Base-by-base conservation (phyloP, 2,797 vertebrate genomes). In the Platalea minor region DNA sequence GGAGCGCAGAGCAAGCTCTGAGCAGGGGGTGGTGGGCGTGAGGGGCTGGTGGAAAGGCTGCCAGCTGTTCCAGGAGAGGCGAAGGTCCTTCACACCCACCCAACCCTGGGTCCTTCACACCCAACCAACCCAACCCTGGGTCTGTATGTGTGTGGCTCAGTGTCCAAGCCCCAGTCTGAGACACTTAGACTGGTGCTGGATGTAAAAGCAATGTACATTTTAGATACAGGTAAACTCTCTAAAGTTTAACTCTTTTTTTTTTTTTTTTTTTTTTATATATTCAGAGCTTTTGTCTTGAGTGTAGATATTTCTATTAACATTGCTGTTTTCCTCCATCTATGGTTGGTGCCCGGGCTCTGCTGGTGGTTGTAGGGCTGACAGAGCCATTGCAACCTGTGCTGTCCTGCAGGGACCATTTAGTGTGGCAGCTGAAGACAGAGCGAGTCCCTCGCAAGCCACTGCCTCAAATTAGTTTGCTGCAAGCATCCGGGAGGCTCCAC, bases 271-370 rank as follows among this genome's bases (percentile, higher is more conserved):
- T 39, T 37, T 37, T 37, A 37, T 37, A 7, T 10, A 24, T 17
- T 8, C 51, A 17, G 16, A 1, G 0, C 21, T 57, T 65, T n/a
- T 4, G 16, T 25, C 54, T 4, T 8, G 7, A 20, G 35, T 5
- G 7, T 3, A 24, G 37, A 0, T 21, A 2, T 48, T 78, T 33
- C n/a, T 48, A 9, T 6, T 35, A 20, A 6, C 0, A 0, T 7
- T 31, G 48, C 9, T 1, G 3, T 57, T 39, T 45, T 17, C 19
- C 29, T 33, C 45, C 37, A 7, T 13, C 25, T 13, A 0, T 5
- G 33, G 68, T 17, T 29, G 9, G 43, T 74, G 10, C 26, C 72
- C 3, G 9, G n/a, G 31, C 35, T 54, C 48, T 17, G 7, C 43
- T 65, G 68, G 60, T 41, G 57, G 39, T 2, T 43, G 39, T 12